phyloP scores from a whole-genome alignment of 2,113 vertebrate genomes.

The Varanus komodoensis region DNA sequence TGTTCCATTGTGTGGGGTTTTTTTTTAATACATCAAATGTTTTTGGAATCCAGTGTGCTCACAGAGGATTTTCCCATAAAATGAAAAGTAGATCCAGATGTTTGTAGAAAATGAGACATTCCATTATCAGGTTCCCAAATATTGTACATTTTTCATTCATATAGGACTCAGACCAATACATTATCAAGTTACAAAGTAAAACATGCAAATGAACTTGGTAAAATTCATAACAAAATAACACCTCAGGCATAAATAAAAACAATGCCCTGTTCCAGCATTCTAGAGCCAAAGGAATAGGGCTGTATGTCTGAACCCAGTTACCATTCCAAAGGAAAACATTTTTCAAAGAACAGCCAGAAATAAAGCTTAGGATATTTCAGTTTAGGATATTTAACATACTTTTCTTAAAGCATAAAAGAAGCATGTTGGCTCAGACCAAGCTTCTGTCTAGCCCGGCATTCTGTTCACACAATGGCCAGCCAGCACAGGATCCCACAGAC shows the following conservation, averaged over 20 bases:
- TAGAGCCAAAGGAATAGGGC: neutral
- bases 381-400: neutral
- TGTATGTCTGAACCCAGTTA: neutral
- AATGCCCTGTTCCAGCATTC: neutral
- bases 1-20: constrained; percentile 22
- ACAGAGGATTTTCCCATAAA: constrained; percentile 36
- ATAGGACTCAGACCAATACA: neutral
- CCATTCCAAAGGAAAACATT: neutral
- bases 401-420: no score
- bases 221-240: neutral
- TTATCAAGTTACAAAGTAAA: neutral
- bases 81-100: constrained; percentile 46
- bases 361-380: no score
- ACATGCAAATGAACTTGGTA: neutral
- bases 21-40: constrained; percentile 16
- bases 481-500: no score
- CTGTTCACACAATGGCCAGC: no score
- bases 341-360: neutral
- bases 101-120: constrained; percentile 41
- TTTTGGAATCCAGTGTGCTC: constrained; percentile 29
- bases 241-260: neutral
- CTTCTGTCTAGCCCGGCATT: no score
- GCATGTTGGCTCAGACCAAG: no score
- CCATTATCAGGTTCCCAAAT: constrained; percentile 8
- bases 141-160: neutral